Base-by-base conservation (phyloP, 1,140 invertebrate genomes). In the Vanessa atalanta region DNA sequence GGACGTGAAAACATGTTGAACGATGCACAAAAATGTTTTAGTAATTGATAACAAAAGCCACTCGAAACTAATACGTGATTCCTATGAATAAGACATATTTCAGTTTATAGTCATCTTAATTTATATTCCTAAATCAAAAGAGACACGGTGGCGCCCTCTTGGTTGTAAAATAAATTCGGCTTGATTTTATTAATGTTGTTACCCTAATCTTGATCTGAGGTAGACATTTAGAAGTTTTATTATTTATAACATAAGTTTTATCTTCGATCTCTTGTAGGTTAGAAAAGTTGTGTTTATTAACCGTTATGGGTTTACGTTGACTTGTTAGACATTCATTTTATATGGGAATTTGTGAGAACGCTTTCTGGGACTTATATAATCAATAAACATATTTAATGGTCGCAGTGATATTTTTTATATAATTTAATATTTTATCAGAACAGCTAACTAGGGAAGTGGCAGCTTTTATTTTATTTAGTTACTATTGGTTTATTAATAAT, bases 151-250 rank as follows among this genome's bases (percentile, higher is more conserved):
- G 89, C 88, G 89, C 88, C 89, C 79, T 77, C 82, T 68, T 48
- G 79, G 80, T 75, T 82, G 83, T 89, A 81, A 86, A 86, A 90
- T 88, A 90, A 89, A 88, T 88, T 83, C 77, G 70, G 71, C 73
- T 83, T 78, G 86, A 88, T 90, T 91, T 91, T 90, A 90, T 91
- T 90, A 90, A 90, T 89, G 89, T 85, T 83, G 84, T 86, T 83
- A 80, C 79, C 73, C 61, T 84, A 85, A 91, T 89, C 88, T 90
- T 86, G 87, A 89, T 91, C 85, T 74, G 69, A 76, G 66, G 65
- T 70, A 79, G 87, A 90, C 87, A 79, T 89, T 90, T 90, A 91
- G 76, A 82, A 86, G 81, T 85, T 86, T 88, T 91, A 91, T 91
- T 91, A 91, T 91, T 91, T 91, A 91, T 88, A 86, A 85, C 83